Evolutionary conservation across 2,797 vertebrate species (phyloP).

Genomic region (Simalia tracyae): DNA sequence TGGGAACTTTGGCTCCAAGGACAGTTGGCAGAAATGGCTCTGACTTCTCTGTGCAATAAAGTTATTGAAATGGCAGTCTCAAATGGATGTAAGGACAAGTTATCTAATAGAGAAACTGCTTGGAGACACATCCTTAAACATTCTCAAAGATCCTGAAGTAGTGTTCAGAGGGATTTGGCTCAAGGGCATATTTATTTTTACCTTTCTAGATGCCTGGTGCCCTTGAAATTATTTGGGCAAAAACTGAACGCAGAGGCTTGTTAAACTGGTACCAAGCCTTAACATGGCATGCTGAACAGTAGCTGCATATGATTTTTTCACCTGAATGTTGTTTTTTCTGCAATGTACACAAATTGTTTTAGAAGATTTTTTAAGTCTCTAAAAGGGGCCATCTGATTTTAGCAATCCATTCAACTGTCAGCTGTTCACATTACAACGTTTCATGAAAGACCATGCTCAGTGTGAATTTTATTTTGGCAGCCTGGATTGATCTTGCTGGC

Average conservation of each 20-base stretch:
- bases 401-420: neutral
- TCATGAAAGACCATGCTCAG: neutral
- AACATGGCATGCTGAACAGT: neutral
- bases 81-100: neutral
- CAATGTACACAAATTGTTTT: neutral
- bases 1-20: slow-evolving; percentile 13
- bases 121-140: neutral
- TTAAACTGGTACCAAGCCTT: neutral
- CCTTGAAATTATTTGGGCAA: neutral
- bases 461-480: neutral
- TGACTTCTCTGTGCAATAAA: neutral
- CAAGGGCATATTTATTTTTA: neutral
- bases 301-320: neutral
- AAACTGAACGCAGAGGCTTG: neutral
- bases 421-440: neutral
- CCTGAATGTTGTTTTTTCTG: neutral
- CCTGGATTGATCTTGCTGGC: neutral
- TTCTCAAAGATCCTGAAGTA: neutral
- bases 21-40: neutral
- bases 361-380: neutral
- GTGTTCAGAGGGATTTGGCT: neutral
- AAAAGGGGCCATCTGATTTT: neutral
- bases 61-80: neutral
- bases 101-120: neutral
- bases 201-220: neutral